phyloP scores from a whole-genome alignment of 2,113 vertebrate genomes.

The Melospiza melodia region DNA sequence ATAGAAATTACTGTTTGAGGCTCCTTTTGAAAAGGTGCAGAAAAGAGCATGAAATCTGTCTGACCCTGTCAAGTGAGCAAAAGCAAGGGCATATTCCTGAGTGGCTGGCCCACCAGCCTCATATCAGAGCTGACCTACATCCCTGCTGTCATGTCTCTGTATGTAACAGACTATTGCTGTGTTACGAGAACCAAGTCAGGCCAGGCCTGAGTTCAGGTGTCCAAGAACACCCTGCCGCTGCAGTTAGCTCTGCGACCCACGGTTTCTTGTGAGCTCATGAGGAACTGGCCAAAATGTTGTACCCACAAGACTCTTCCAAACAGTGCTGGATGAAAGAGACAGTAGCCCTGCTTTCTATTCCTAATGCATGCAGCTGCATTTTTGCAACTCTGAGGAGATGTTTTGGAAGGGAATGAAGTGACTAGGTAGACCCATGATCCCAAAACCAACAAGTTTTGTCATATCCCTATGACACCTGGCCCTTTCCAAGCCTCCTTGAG shows the following conservation, averaged over 20 bases:
- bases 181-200: not conserved
- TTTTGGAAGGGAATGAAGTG: not conserved
- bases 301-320: not conserved
- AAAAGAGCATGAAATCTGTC: not conserved
- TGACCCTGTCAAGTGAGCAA: not conserved
- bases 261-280: not conserved
- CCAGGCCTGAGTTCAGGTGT: not conserved
- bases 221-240: not conserved
- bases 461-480: rapidly evolving
- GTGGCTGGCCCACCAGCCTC: not conserved
- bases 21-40: not conserved
- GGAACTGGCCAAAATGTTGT: not conserved
- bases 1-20: not conserved
- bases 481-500: not conserved
- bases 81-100: not conserved
- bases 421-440: not conserved
- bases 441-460: not conserved
- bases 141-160: not conserved
- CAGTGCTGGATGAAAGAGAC: not conserved
- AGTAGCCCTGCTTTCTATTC: rapidly evolving
- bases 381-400: not conserved
- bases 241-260: not conserved
- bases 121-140: rapidly evolving
- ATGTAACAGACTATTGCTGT: rapidly evolving
- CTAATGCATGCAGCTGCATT: not conserved